Evolutionary conservation across 1,140 invertebrate species (phyloP), one percentile per base, ranked within the genome.

Genomic region (Amyelois transitella): DNA sequence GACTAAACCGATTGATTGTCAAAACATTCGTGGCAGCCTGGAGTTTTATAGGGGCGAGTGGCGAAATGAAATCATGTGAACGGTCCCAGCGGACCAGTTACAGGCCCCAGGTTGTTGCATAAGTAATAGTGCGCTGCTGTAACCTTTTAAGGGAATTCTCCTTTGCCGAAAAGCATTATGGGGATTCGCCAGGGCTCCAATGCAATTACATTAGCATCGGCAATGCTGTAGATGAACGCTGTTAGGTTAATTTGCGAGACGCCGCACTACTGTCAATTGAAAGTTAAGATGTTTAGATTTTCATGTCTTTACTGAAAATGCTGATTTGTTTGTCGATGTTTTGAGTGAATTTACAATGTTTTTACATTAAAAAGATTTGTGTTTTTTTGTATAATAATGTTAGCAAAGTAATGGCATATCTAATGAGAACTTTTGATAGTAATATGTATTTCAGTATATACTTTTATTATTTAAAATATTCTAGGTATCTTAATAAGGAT

Each of bases 1-100:
- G 28, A n/a, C n/a, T n/a, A n/a, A n/a, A n/a, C n/a, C n/a, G n/a
- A 32, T 6, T 32, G 60, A 70, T 68, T 62, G 68, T 62, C 61
- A 48, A 55, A 55, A 55, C 24, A 14, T 44, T 56, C 17, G 12
- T 20, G n/a, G 21, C 10, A 22, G 6, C 19, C 24, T 14, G n/a
- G 12, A 43, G 47, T 57, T 57, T 44, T 44, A 51, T 44, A 48
- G 44, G 10, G 19, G 1, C 44, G 28, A 58, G 56, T 58, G 56
- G 56, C 53, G 24, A 47, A 58, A 58, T 47, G 50, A 52, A 58
- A 52, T 58, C 55, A 43, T 47, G 50, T 32, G 22, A 22, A 43
- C 18, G 43, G 32, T 22, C 50, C 50, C 18, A 0, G 1, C 52
- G 52, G 58, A 50, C 18, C 22, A 24, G 43, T 60, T 51, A 51